Conservation (phyloP, 1,140 invertebrate species). For the Fopius arisanus region DNA sequence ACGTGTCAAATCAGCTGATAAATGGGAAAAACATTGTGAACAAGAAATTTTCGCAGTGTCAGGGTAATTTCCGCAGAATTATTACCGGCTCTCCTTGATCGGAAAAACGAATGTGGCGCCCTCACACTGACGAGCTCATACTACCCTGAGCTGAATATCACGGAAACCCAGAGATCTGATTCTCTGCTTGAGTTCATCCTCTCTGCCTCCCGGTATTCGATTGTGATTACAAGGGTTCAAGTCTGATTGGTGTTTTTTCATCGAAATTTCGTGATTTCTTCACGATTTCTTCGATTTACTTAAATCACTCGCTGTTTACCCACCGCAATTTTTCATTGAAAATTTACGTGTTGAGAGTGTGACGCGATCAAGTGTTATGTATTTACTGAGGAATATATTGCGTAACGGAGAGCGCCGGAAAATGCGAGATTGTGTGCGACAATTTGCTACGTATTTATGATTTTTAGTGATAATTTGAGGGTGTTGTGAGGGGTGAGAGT, state of each 20-base stretch:
- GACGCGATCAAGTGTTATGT: conserved; percentile 33
- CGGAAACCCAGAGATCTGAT: too few species aligned
- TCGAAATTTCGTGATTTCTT: not conserved
- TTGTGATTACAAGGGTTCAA: not conserved
- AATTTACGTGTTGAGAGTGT: not conserved
- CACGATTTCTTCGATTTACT: not conserved
- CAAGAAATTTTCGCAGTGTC: too few species aligned
- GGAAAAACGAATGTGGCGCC: too few species aligned
- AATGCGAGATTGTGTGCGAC: conserved; percentile 26
- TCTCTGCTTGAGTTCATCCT: not conserved
- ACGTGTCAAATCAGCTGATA: too few species aligned
- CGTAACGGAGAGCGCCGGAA: conserved; percentile 36
- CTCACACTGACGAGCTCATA: too few species aligned
- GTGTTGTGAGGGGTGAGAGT: not conserved
- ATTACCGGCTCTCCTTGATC: too few species aligned
- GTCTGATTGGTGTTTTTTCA: not conserved
- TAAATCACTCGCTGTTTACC: not conserved
- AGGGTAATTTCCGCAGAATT: too few species aligned
- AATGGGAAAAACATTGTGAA: too few species aligned
- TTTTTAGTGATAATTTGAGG: not conserved
- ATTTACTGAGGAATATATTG: conserved; percentile 40
- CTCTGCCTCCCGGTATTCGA: not conserved
- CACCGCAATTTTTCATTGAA: not conserved
- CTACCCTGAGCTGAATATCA: too few species aligned
- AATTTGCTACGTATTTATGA: not conserved